Conservation (phyloP, 2,113 vertebrate genomes). For the Chauna torquata region DNA sequence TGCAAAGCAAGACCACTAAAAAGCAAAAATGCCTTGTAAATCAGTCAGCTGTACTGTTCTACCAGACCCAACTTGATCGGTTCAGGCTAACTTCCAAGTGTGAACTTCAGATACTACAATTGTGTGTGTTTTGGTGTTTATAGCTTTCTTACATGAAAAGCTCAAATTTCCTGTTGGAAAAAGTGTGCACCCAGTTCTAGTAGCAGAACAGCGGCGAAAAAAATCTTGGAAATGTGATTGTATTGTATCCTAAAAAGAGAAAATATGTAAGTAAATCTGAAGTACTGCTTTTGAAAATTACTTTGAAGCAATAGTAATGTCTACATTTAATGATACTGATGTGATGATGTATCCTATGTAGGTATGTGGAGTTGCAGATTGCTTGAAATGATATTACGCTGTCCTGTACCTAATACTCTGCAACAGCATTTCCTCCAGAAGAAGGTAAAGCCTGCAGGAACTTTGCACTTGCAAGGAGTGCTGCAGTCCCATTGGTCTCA, state of each 20-base stretch:
- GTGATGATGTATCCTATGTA: rapidly evolving
- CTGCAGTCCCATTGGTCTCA: neutral
- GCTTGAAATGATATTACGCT: neutral
- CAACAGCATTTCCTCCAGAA: neutral
- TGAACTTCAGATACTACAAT: neutral
- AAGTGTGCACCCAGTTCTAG: neutral
- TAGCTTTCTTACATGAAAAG: neutral
- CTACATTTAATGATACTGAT: neutral
- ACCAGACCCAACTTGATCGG: neutral
- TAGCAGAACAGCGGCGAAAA: neutral
- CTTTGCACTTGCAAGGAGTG: neutral
- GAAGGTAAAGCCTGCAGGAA: neutral
- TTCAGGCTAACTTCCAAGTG: neutral
- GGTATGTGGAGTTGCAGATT: neutral
- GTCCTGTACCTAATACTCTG: neutral
- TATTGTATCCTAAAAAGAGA: neutral
- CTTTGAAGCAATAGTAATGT: neutral
- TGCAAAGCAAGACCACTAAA: neutral
- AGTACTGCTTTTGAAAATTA: neutral
- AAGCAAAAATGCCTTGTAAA: neutral
- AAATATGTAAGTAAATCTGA: neutral
- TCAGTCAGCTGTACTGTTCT: neutral
- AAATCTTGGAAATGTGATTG: neutral
- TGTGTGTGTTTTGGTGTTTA: neutral
- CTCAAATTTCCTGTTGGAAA: neutral